phyloP scores from a whole-genome alignment of 2,113 vertebrate species.

The Sphyrna mokarran region DNA sequence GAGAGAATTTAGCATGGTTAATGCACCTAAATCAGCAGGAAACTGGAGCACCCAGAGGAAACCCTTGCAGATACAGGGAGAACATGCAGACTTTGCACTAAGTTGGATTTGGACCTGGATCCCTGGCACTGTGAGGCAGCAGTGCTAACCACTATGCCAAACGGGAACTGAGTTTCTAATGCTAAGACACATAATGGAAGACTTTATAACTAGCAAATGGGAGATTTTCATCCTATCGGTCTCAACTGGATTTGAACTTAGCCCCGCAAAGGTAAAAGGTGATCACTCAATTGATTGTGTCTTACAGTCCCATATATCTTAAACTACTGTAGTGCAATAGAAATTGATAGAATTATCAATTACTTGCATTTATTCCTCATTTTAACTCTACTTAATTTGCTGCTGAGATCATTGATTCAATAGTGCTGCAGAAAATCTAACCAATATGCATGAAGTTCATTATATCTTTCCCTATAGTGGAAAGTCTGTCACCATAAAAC shows the following conservation, averaged over 20 bases:
- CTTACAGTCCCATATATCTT: not conserved
- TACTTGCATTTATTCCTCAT: not conserved
- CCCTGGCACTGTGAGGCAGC: too few species aligned
- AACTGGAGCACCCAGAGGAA: too few species aligned
- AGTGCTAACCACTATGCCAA: not conserved
- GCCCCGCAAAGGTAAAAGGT: not conserved
- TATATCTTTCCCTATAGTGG: not conserved
- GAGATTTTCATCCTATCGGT: not conserved
- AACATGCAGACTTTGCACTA: too few species aligned
- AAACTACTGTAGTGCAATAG: not conserved
- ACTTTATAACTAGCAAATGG: not conserved
- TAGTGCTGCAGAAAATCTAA: not conserved
- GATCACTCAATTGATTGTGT: not conserved
- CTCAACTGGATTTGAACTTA: not conserved
- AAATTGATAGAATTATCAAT: constrained; percentile 7
- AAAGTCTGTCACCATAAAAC: not conserved
- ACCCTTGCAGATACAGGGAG: too few species aligned
- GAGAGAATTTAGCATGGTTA: too few species aligned
- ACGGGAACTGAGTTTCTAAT: not conserved
- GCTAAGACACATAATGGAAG: not conserved
- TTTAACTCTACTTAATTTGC: not conserved
- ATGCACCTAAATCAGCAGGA: too few species aligned
- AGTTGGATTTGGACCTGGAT: too few species aligned
- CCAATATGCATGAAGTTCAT: constrained; percentile 23
- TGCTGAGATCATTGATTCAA: not conserved